Base-by-base conservation (phyloP, 2,797 vertebrate species). In the Onychomys leucogaster region DNA sequence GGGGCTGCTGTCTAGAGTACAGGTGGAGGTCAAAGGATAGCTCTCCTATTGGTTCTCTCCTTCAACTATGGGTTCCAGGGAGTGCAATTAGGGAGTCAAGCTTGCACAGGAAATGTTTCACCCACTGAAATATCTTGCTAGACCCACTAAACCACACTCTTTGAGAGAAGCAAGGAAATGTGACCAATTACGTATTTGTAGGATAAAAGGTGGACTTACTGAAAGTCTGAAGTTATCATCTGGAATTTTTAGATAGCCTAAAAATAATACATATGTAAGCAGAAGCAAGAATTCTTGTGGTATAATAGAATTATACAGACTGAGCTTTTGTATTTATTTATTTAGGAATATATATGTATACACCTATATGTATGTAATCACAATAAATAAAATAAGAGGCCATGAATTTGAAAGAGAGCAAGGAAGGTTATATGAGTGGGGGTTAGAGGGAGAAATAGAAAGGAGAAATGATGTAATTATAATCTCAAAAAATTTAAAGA, bases 111-210 rank as follows among this genome's bases (percentile, higher is more conserved):
- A 84, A 84, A 46, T 46, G 17, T 23, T 65, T 84, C 65, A 65
- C 43, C 43, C 41, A 84, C 16, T 46, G 27, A 65, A 34, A 10
- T 29, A 34, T 46, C 29, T 49, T 23, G 41, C 43, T 29, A 65
- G 59, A 2, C 61, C 5, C 1, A 43, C 29, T 34, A 65, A 84
- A 84, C 17, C 27, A 49, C 23, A 34, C 73, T 21, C 17, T 88
- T 85, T 52, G 63, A 9, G 29, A 80, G 41, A 85, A 37, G 19
- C 23, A 89, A 89, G 73, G 34, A 81, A 41, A 83, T 13, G 43
- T n/a, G 61, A 12, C 61, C 69, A 91, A 89, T 11, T 49, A 91
- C 97, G 57, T 89, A 95, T 80, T 63, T 92, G 19, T n/a, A n/a
- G 12, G 12, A 77, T 19, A 21, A 82, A 89, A 94, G 80, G 8